Evolutionary conservation across 2,888 invertebrate genomes (phyloP), one percentile per base, ranked within the genome.

Genomic region (Merodon equestris): DNA sequence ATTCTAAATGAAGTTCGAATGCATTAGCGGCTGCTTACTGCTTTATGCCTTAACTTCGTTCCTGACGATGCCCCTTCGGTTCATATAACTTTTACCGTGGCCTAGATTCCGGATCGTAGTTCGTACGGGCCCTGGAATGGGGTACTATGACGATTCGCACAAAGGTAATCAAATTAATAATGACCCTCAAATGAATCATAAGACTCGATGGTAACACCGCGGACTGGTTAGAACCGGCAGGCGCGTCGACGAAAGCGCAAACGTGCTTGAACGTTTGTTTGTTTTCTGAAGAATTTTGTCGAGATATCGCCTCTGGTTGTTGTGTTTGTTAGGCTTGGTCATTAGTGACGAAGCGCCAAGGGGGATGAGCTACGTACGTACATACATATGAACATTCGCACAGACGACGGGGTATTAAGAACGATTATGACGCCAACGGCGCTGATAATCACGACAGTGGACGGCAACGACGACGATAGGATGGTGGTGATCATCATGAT

Each of bases 1-100:
- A 75, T 81, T 81, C 74, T 45, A 57, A 74, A 66, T 70, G 75
- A 71, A 48, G 56, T 66, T 71, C 47, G 66, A 50, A 73, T 81
- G 27, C 27, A 27, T 27, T 27, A 4, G 7, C 27, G 27, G 27
- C 3, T 27, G 27, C 27, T n/a, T n/a, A n/a, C n/a, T n/a, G 18
- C 18, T 18, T 53, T 18, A 12, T 13, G 12, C 12, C 10, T 54
- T 10, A 17, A 50, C 14, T 42, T 47, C 14, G n/a, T 38, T 48
- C n/a, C n/a, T n/a, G n/a, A n/a, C n/a, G 67, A 34, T 50, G 58
- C 63, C 70, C 73, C 47, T 47, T 15, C 53, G 42, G 47, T 56
- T 61, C 17, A n/a, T 58, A 73, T 68, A 42, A 63, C 67, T 56
- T 53, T 64, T 58, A 50, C 73, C 58, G 53, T 79, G 79, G 79